phyloP scores from a whole-genome alignment of 2,797 vertebrate genomes.

The Morelia viridis region DNA sequence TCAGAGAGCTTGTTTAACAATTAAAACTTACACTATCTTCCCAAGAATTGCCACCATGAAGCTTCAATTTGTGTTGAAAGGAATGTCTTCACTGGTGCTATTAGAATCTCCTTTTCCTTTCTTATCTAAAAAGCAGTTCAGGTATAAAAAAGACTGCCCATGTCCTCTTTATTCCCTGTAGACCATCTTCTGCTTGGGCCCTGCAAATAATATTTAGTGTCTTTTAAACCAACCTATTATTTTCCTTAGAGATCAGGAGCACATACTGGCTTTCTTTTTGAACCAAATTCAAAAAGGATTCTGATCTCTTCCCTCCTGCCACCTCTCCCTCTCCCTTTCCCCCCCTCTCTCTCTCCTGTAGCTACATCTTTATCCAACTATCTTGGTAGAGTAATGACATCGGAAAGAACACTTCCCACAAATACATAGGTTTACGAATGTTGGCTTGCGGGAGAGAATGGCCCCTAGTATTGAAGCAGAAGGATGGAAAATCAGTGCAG shows the following conservation, averaged over 20 bases:
- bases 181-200: neutral
- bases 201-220: neutral
- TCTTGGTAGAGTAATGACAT: too few species aligned
- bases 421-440: neutral
- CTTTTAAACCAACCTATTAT: neutral
- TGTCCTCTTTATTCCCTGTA: neutral
- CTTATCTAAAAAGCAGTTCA: neutral
- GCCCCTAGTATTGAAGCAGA: conserved; percentile 39
- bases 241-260: neutral
- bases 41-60: neutral
- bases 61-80: neutral
- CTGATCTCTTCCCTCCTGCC: too few species aligned
- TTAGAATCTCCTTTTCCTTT: neutral
- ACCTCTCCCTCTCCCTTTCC: neutral
- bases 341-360: too few species aligned
- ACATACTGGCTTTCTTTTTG: neutral
- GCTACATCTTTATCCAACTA: neutral
- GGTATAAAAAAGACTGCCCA: neutral
- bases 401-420: neutral
- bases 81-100: neutral
- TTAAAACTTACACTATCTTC: neutral
- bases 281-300: neutral
- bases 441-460: conserved; percentile 28
- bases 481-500: conserved; percentile 16
- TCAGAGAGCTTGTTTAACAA: neutral